Evolutionary conservation across 2,888 invertebrate species (phyloP).

Genomic region (Brachypalpus laphriformis): DNA sequence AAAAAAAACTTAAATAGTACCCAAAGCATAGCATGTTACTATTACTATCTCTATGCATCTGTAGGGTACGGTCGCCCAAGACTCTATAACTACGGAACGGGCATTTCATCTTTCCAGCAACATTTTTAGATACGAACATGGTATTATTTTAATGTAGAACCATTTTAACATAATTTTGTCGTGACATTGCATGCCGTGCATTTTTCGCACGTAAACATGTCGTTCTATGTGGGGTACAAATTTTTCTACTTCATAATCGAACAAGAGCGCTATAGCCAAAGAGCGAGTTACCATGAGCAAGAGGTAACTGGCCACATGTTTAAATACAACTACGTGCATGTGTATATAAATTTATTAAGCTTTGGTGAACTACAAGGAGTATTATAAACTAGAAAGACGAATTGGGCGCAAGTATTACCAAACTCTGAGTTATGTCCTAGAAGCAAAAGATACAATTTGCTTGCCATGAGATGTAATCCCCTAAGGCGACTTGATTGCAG

Average conservation of each 20-base stretch:
- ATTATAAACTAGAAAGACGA: slow-evolving; percentile 34
- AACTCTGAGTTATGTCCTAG: slow-evolving; percentile 33
- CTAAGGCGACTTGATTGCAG: background rate
- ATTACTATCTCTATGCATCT: slow-evolving; percentile 45
- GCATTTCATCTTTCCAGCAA: slow-evolving; percentile 70
- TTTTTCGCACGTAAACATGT: slow-evolving; percentile 76
- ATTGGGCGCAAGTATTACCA: slow-evolving; percentile 21
- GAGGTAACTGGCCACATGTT: slow-evolving; percentile 27
- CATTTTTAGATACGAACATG: slow-evolving; percentile 71
- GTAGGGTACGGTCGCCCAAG: slow-evolving; percentile 19
- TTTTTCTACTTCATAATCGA: slow-evolving; percentile 71
- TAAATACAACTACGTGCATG: background rate
- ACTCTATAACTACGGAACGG: slow-evolving; percentile 11
- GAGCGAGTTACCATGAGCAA: slow-evolving; percentile 1
- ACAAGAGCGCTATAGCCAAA: slow-evolving; percentile 27
- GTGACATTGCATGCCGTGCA: slow-evolving; percentile 79
- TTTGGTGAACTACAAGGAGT: slow-evolving; percentile 25
- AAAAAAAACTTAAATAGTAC: slow-evolving; percentile 26
- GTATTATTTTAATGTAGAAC: slow-evolving; percentile 78
- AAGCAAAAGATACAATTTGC: slow-evolving; percentile 8
- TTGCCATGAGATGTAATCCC: background rate
- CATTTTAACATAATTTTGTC: slow-evolving; percentile 78
- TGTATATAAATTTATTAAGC: slow-evolving; percentile 20
- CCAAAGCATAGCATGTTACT: slow-evolving; percentile 32
- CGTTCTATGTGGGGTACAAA: slow-evolving; percentile 72